These are phyloP conservation scores for Bovichtus diacanthus DNA, from an alignment of 2,797 vertebrate genomes.

Conservation along the genomic window DNA sequence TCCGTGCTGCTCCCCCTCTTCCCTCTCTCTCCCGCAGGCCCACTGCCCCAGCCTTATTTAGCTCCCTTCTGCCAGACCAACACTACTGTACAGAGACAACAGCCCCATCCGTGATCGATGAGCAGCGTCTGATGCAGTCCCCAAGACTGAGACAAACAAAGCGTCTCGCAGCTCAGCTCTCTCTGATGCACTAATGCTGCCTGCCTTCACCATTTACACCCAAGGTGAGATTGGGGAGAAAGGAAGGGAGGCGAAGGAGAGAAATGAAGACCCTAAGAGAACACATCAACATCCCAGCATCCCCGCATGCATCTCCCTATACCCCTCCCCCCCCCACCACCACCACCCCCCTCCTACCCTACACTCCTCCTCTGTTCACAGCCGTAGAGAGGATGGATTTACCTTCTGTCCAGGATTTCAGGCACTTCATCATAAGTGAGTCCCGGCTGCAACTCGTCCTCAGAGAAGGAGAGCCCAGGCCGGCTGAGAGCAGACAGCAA, in stretches of 20 bases:
- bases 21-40: constrained; percentile 57
- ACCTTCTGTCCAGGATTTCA: constrained; percentile 87
- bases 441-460: constrained; percentile 77
- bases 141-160: constrained; percentile 77
- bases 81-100: constrained; percentile 77
- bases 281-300: constrained; percentile 77
- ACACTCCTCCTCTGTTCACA: constrained; percentile 54
- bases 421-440: constrained; percentile 86
- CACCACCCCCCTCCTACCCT: not conserved
- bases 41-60: constrained; percentile 75
- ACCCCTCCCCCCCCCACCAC: constrained; percentile 29
- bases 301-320: constrained; percentile 62
- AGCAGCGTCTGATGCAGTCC: constrained; percentile 80
- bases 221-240: constrained; percentile 57
- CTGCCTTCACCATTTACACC: constrained; percentile 14
- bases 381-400: constrained; percentile 67
- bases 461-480: constrained; percentile 79
- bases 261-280: constrained; percentile 50
- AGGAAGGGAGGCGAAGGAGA: not conserved
- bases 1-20: constrained; percentile 34
- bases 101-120: constrained; percentile 80
- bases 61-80: constrained; percentile 65
- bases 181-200: constrained; percentile 37
- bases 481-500: constrained; percentile 81
- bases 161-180: constrained; percentile 49